Evolutionary conservation across 2,113 vertebrate species (phyloP).

Genomic region (Gobiocypris rarus): DNA sequence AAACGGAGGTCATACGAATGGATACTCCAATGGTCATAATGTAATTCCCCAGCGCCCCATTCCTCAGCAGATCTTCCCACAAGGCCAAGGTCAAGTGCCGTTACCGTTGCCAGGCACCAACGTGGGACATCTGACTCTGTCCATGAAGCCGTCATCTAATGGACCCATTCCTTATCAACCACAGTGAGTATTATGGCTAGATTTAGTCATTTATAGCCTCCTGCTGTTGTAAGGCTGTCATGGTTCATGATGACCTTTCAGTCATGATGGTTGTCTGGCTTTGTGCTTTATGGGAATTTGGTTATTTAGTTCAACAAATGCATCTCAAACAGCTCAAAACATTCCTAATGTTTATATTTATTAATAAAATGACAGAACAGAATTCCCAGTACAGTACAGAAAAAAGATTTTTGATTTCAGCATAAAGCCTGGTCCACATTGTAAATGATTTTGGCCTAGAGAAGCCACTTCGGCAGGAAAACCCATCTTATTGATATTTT

Average conservation of each 20-base stretch:
- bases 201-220: constrained; percentile 18
- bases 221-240: constrained; percentile 9
- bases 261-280: not conserved
- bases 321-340: not conserved
- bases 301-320: not conserved
- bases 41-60: constrained; percentile 81
- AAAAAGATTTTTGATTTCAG: not conserved
- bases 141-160: constrained; percentile 85
- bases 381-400: not conserved
- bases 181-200: constrained; percentile 84
- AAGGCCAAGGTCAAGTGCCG: constrained; percentile 70
- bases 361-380: not conserved
- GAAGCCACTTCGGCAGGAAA: not conserved
- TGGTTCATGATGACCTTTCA: not conserved
- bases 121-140: constrained; percentile 87
- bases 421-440: not conserved
- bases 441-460: not conserved
- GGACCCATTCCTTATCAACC: constrained; percentile 83
- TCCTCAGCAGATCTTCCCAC: constrained; percentile 79
- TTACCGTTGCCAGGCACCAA: constrained; percentile 72
- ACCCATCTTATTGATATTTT: not conserved
- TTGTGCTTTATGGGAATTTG: not conserved
- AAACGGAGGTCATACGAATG: constrained; percentile 71
- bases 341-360: not conserved
- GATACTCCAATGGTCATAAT: constrained; percentile 74